Percentiles rank a stretch among this genome's conserved stretches.
These are phyloP conservation scores for Chionis minor DNA, from an alignment of 2,113 vertebrate genomes.

Conservation along the genomic window DNA sequence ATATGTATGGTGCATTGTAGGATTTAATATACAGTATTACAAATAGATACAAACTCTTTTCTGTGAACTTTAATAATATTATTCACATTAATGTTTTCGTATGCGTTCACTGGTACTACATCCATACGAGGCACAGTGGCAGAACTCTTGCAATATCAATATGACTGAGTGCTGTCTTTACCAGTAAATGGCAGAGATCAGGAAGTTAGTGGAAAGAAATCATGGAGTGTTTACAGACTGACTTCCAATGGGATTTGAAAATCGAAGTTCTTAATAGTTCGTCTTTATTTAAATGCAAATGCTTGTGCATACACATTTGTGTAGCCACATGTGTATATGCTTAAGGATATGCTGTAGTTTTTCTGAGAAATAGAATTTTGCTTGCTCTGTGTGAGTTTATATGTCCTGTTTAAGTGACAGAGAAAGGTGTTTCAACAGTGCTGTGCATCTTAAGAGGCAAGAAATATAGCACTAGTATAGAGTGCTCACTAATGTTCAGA, in stretches of 20 bases:
- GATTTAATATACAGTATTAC: not conserved
- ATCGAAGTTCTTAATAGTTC: not conserved
- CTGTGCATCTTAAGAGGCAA: not conserved
- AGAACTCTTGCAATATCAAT: not conserved
- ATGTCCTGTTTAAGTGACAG: not conserved
- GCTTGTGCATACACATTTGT: not conserved
- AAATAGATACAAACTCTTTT: not conserved
- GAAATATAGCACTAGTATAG: not conserved
- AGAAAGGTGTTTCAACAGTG: not conserved
- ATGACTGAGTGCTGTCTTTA: not conserved
- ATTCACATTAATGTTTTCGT: not conserved
- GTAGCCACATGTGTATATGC: fast-evolving
- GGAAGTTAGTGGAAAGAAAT: conserved; percentile 4
- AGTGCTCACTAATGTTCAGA: not conserved
- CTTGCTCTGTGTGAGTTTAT: not conserved
- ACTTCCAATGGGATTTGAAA: not conserved
- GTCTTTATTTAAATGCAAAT: not conserved
- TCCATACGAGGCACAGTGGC: not conserved
- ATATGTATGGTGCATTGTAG: not conserved
- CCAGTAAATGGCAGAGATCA: not conserved
- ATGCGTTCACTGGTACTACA: not conserved
- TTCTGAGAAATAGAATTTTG: not conserved
- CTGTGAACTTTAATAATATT: not conserved
- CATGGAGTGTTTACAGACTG: not conserved
- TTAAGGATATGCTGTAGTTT: not conserved